Evolutionary conservation across 2,888 invertebrate species (phyloP).

Genomic region (Lithophane semibrunnea): DNA sequence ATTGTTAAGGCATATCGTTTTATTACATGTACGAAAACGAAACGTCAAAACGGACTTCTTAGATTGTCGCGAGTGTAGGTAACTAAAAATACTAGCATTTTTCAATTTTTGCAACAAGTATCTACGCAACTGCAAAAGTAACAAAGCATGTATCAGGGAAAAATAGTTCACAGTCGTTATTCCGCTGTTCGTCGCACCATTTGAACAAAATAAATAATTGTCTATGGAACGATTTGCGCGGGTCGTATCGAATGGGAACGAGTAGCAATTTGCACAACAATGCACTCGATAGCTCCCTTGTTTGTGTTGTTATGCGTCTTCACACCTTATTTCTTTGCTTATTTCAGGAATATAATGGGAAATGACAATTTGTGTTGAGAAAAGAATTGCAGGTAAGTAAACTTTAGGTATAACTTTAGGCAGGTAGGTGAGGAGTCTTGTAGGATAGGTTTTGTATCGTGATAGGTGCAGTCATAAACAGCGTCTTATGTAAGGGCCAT

Average conservation of each 20-base stretch:
- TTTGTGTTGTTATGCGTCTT: constrained; percentile 34
- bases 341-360: constrained; percentile 7
- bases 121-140: background rate
- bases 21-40: too few species aligned
- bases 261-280: constrained; percentile 64
- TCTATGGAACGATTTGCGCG: constrained; percentile 25
- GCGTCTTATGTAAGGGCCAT: too few species aligned
- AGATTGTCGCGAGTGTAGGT: too few species aligned
- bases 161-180: constrained; percentile 25
- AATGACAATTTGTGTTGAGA: constrained; percentile 1
- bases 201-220: constrained; percentile 60
- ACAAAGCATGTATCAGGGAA: constrained; percentile 2
- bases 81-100: background rate
- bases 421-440: background rate
- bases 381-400: background rate
- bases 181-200: constrained; percentile 20
- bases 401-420: background rate
- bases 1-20: too few species aligned
- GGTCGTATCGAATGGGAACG: constrained; percentile 10
- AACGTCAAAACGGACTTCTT: too few species aligned
- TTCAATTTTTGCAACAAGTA: constrained; percentile 8
- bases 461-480: too few species aligned
- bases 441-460: too few species aligned
- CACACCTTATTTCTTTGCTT: constrained; percentile 4
- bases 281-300: constrained; percentile 46